These are phyloP conservation scores for Eptesicus fuscus DNA, from an alignment of 2,113 vertebrate genomes.

Conservation along the genomic window DNA sequence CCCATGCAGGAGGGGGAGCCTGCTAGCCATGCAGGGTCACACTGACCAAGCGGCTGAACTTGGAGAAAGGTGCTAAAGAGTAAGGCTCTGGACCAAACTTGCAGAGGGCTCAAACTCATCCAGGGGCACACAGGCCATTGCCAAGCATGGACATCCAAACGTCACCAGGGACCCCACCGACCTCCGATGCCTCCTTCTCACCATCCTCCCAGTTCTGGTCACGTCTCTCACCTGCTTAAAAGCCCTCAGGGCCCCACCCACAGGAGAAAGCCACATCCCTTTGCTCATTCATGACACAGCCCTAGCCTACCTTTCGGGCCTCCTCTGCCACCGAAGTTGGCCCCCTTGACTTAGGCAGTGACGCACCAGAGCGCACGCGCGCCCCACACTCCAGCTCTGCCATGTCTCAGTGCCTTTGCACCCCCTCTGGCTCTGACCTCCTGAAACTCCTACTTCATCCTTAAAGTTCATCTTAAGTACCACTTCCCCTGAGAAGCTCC, in stretches of 20 bases:
- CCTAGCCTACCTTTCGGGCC: background rate
- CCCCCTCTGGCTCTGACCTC: background rate
- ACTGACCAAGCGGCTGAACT: background rate
- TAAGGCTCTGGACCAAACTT: background rate
- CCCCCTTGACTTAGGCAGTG: background rate
- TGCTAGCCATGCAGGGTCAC: background rate
- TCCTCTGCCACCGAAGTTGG: background rate
- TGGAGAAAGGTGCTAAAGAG: background rate
- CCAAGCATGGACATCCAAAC: too few species aligned
- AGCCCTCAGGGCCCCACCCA: background rate
- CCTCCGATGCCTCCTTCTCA: background rate
- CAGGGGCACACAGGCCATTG: background rate
- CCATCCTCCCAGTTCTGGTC: background rate
- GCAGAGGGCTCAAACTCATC: background rate
- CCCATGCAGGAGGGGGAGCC: background rate
- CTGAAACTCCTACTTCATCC: background rate
- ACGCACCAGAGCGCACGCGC: rapidly evolving
- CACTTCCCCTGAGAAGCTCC: background rate
- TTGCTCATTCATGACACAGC: too few species aligned
- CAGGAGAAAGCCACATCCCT: background rate
- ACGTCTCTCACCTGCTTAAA: background rate
- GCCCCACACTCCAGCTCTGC: background rate
- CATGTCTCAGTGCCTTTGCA: rapidly evolving
- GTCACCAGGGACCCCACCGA: rapidly evolving
- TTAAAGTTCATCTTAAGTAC: background rate